These are phyloP conservation scores for Sinohyriopsis cumingii DNA, from an alignment of 2,888 invertebrate species.

Conservation along the genomic window DNA sequence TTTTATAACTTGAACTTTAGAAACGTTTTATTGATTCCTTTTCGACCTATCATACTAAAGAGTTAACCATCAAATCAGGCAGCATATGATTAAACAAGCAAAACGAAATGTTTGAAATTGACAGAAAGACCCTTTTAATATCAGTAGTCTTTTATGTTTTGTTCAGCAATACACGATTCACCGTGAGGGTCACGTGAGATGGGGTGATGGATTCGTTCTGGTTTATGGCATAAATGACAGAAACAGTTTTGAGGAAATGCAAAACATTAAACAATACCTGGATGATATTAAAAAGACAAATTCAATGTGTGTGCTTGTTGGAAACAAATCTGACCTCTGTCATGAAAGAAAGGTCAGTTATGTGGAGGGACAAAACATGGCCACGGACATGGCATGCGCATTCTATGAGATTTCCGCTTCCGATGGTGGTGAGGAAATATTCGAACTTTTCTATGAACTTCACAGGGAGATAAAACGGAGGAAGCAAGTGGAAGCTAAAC, in stretches of 20 bases:
- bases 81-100: too few species aligned
- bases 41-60: too few species aligned
- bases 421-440: constrained; percentile 66
- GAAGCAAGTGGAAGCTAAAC: constrained; percentile 59
- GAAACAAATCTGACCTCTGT: constrained; percentile 65
- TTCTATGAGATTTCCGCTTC: constrained; percentile 69
- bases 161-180: constrained; percentile 56
- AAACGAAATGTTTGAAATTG: too few species aligned
- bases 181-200: constrained; percentile 61
- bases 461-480: constrained; percentile 66
- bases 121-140: too few species aligned
- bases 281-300: constrained; percentile 65
- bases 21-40: too few species aligned
- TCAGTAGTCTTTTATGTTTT: not conserved
- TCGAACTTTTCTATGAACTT: constrained; percentile 68
- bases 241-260: constrained; percentile 60
- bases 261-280: constrained; percentile 55
- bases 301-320: constrained; percentile 65
- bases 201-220: constrained; percentile 68
- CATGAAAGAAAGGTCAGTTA: constrained; percentile 59
- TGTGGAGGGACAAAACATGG: constrained; percentile 62
- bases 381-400: constrained; percentile 64
- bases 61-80: too few species aligned
- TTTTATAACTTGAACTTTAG: too few species aligned
- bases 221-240: constrained; percentile 67